A percentile compares a stretch with the other conserved stretches of the same genome.
Conservation (phyloP, 2,113 vertebrate species). For the Terrapene triunguis region DNA sequence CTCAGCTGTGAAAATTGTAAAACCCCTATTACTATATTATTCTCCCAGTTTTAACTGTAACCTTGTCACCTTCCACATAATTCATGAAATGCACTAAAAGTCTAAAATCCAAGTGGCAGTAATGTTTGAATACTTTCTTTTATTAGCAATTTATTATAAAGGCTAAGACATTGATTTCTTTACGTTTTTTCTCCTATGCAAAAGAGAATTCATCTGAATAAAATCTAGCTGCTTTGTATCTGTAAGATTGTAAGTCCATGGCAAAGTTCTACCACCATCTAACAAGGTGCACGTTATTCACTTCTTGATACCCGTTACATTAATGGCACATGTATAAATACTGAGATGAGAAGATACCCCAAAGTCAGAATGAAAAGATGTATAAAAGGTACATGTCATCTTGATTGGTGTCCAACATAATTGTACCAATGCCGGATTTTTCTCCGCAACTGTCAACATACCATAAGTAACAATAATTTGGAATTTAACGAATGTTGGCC, state of each 20-base stretch:
- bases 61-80: slow-evolving; percentile 49
- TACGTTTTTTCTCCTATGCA: neutral
- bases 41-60: slow-evolving; percentile 59
- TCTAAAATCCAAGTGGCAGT: slow-evolving; percentile 1
- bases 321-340: neutral
- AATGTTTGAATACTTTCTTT: slow-evolving; percentile 50
- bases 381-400: slow-evolving; percentile 29
- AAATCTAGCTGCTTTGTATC: neutral
- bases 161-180: neutral
- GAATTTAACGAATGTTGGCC: neutral
- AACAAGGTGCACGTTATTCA: neutral
- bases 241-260: slow-evolving; percentile 3
- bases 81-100: slow-evolving; percentile 39
- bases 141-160: slow-evolving; percentile 13
- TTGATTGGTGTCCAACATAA: slow-evolving; percentile 11
- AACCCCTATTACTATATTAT: slow-evolving; percentile 41
- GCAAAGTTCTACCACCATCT: neutral
- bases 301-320: neutral
- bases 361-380: slow-evolving; percentile 10
- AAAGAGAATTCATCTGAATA: neutral
- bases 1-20: slow-evolving; percentile 26
- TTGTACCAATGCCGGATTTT: neutral
- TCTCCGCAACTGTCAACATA: slow-evolving; percentile 39
- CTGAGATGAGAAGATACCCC: neutral
- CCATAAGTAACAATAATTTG: neutral